phyloP scores from a whole-genome alignment of 2,888 invertebrate species.

The Noctua pronuba region DNA sequence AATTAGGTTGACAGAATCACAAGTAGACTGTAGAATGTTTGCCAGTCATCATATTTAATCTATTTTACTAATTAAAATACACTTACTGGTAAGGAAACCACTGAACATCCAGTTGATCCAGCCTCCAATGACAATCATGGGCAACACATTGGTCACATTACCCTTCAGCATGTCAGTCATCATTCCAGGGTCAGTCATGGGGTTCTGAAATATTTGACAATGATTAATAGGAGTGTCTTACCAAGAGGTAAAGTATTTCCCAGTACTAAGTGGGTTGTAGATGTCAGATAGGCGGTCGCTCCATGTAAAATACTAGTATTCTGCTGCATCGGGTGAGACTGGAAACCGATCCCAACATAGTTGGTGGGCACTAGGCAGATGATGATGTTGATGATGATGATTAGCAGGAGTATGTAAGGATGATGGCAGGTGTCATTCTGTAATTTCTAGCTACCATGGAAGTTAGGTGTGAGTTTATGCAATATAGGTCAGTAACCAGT shows the following conservation, averaged over 20 bases:
- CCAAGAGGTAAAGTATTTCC: neutral
- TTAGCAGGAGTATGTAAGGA: neutral
- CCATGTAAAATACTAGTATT: too few relatives aligned
- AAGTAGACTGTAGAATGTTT: neutral
- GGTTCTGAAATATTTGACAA: conserved; percentile 91
- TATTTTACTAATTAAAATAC: conserved; percentile 41
- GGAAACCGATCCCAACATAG: neutral
- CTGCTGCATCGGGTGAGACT: too few relatives aligned
- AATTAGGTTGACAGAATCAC: neutral
- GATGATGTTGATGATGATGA: too few relatives aligned
- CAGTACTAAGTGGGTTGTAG: neutral
- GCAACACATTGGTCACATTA: conserved; percentile 99
- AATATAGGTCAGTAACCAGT: neutral
- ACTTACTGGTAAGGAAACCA: conserved; percentile 98
- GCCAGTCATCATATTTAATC: neutral
- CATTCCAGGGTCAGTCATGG: conserved; percentile 98
- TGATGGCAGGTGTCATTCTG: neutral
- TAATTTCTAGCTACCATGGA: neutral
- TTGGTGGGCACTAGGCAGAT: too few relatives aligned
- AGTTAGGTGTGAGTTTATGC: neutral
- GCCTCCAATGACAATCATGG: conserved; percentile 99
- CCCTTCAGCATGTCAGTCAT: conserved; percentile 99
- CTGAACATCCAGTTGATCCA: conserved; percentile 99
- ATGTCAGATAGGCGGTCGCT: neutral
- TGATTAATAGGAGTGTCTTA: neutral